These are phyloP conservation scores for Daubentonia madagascariensis DNA, from an alignment of 2,113 vertebrate species.

Conservation along the genomic window DNA sequence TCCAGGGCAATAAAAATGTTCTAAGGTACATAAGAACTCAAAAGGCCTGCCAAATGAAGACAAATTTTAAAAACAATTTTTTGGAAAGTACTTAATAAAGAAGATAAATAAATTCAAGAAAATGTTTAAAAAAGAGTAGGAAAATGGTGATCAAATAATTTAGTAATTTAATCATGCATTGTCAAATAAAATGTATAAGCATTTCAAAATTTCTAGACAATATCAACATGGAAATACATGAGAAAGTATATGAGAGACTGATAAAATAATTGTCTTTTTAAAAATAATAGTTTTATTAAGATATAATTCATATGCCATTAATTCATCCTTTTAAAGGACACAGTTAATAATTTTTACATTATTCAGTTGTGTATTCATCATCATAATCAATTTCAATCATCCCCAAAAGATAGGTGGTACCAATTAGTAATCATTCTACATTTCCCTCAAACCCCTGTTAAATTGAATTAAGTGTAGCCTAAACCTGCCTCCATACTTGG, in stretches of 20 bases:
- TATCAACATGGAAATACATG: background rate
- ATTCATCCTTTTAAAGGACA: background rate
- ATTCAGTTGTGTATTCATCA: background rate
- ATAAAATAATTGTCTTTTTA: background rate
- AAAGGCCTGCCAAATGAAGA: background rate
- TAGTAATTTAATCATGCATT: background rate
- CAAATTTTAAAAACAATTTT: background rate
- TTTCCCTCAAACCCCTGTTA: background rate
- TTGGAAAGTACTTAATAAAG: background rate
- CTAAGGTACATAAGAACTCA: background rate
- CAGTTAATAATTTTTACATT: background rate
- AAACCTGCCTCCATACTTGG: background rate
- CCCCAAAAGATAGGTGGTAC: background rate
- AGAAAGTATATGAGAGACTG: background rate
- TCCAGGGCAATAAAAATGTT: background rate
- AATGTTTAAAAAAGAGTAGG: background rate
- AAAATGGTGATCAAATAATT: background rate
- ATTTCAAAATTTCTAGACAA: background rate
- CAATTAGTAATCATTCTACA: background rate
- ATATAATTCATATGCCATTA: background rate
- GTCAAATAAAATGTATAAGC: background rate
- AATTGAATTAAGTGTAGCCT: background rate
- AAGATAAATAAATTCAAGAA: background rate
- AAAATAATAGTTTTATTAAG: background rate
- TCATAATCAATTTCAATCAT: background rate